Percentiles rank a stretch among this genome's conserved stretches.
Conservation (phyloP, 2,888 invertebrate genomes). For the Anthophora plumipes region DNA sequence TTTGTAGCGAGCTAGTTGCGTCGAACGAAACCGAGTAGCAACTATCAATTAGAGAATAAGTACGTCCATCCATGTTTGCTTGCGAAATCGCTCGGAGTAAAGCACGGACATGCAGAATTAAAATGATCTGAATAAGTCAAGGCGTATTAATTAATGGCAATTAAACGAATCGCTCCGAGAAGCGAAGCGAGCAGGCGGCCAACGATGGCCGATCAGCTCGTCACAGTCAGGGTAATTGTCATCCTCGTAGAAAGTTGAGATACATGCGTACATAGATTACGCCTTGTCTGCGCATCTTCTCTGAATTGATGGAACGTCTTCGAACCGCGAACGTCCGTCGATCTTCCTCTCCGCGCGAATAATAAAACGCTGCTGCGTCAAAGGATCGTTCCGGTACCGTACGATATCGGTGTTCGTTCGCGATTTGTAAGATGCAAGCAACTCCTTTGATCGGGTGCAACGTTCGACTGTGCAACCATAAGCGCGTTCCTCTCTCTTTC, state of each 20-base stretch:
- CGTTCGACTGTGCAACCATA: constrained; percentile 14
- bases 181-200: too few species aligned
- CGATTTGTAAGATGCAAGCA: constrained; percentile 44
- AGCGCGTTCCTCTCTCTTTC: constrained; percentile 11
- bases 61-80: neutral
- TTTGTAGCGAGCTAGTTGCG: constrained; percentile 18
- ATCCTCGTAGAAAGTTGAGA: constrained; percentile 36
- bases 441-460: constrained; percentile 24
- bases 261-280: too few species aligned
- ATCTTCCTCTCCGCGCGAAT: neutral
- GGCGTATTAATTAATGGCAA: constrained; percentile 47
- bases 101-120: constrained; percentile 33
- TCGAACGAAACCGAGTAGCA: constrained; percentile 5
- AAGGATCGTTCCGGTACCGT: neutral
- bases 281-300: constrained; percentile 25
- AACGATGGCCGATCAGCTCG: constrained; percentile 26
- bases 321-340: neutral
- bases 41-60: constrained; percentile 34
- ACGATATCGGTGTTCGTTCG: constrained; percentile 21
- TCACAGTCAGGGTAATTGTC: constrained; percentile 28
- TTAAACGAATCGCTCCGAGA: constrained; percentile 44
- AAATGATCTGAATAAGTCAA: constrained; percentile 26
- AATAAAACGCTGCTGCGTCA: too few species aligned
- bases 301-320: constrained; percentile 8
- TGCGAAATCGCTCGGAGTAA: constrained; percentile 23